Evolutionary conservation across 2,113 vertebrate species (phyloP).

Genomic region (Phasianus colchicus): DNA sequence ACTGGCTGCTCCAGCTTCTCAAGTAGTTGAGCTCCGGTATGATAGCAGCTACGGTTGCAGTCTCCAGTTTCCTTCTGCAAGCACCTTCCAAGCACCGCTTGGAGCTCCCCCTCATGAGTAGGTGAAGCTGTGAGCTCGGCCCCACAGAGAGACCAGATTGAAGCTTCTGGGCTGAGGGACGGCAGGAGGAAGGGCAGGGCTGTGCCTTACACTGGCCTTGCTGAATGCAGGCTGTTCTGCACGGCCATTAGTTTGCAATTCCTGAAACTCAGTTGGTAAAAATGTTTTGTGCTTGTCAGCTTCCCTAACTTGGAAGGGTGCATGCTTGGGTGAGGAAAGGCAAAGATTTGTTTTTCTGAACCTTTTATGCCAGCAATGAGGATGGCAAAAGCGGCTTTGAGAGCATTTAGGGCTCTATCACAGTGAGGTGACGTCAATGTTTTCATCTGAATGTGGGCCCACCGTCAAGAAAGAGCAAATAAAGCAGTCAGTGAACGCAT

Average conservation of each 20-base stretch:
- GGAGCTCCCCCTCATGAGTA: rapidly evolving
- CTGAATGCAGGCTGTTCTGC: not conserved
- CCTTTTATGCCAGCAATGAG: not conserved
- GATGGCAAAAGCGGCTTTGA: slow-evolving; percentile 5
- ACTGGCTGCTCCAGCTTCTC: not conserved
- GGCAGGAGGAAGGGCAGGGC: not conserved
- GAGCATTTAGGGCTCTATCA: not conserved
- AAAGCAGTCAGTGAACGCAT: not conserved
- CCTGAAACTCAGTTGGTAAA: slow-evolving; percentile 32
- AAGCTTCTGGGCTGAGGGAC: rapidly evolving
- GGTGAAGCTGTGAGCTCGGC: not conserved
- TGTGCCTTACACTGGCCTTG: not conserved
- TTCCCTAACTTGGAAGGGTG: slow-evolving; percentile 6
- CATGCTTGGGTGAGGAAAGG: slow-evolving; percentile 35
- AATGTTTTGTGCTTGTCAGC: not conserved
- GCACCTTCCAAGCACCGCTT: not conserved
- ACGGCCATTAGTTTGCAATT: not conserved
- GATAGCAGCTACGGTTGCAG: not conserved
- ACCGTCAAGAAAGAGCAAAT: not conserved
- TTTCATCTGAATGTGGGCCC: not conserved
- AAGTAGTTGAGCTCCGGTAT: not conserved
- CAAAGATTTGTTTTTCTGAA: slow-evolving; percentile 23
- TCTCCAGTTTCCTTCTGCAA: not conserved
- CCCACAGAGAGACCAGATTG: not conserved
- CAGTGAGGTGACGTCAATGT: not conserved